phyloP scores from a whole-genome alignment of 2,113 vertebrate species.

The Labeo rohita region DNA sequence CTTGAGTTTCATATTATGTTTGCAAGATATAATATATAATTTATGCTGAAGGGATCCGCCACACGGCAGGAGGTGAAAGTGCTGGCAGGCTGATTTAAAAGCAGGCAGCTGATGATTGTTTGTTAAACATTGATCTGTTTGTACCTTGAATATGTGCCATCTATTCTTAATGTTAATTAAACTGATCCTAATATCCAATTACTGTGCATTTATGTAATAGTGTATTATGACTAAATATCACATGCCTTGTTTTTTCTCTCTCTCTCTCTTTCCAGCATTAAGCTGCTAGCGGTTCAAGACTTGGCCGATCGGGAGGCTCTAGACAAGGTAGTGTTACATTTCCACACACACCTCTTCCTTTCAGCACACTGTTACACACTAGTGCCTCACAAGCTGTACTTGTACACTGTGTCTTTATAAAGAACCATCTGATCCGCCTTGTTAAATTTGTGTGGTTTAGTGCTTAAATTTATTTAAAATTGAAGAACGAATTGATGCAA shows the following conservation, averaged over 20 bases:
- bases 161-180: neutral
- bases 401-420: neutral
- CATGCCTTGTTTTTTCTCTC: slow-evolving; percentile 23
- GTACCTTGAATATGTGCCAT: neutral
- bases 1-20: neutral
- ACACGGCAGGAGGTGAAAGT: neutral
- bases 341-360: neutral
- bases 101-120: neutral
- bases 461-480: neutral
- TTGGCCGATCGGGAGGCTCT: slow-evolving; percentile 88
- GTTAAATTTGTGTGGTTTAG: neutral
- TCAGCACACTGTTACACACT: neutral
- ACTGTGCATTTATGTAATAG: neutral
- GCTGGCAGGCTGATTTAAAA: neutral
- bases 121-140: slow-evolving; percentile 6
- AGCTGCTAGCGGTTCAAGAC: slow-evolving; percentile 95
- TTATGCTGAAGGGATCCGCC: neutral
- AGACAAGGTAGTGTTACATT: slow-evolving; percentile 84
- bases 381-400: neutral
- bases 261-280: slow-evolving; percentile 82
- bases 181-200: neutral
- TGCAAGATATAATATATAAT: neutral
- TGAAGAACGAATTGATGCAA: too few species aligned
- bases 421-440: neutral
- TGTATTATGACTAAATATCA: neutral